Base-by-base conservation (phyloP, 2,113 vertebrate genomes). In the Mastomys coucha region DNA sequence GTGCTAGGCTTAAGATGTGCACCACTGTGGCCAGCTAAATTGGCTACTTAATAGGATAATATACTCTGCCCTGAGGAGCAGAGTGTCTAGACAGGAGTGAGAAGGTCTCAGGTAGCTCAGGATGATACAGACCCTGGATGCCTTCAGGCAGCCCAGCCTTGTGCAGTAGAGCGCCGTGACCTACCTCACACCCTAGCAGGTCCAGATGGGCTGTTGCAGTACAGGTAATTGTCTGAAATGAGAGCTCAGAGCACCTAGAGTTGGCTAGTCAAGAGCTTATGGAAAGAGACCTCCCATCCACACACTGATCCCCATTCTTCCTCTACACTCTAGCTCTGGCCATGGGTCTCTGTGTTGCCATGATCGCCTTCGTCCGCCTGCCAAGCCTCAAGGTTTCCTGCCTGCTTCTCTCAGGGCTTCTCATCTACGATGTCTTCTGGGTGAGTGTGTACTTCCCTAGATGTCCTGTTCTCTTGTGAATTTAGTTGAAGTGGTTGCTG, bases 341-440 rank as follows among this genome's bases (percentile, higher is more conserved):
- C 91, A 99, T 99, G 99, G 99, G 99, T 91, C 99, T 99, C 92
- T 99, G 99, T 96, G 99, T 99, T 1, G 99, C 99, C 97, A 99
- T 99, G 99, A 99, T 99, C 53, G 99, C 99, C 98, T 99, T 99
- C 20, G 99, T 99, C 97, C 99, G 99, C 92, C 99, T 99, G 96
- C 99, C 99, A 67, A 99, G 99, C 99, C 99, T 99, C 97, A 99
- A 99, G 99, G 99, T 99, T 96, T 99, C 99, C 93, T 99, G 99
- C 98, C 99, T 99, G 98, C 99, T 99, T 73, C 99, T 99, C 97
- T 99, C 99, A 42, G 99, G 99, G 95, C 99, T 99, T 93, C 99
- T 99, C 97, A 99, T 99, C 98, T 99, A 99, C 95, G 99, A 99
- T 96, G 99, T 99, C 87, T 99, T 99, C 98, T 99, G 99, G 99